Evolutionary conservation across 1,140 invertebrate genomes (phyloP).

Genomic region (Campoletis sonorensis): DNA sequence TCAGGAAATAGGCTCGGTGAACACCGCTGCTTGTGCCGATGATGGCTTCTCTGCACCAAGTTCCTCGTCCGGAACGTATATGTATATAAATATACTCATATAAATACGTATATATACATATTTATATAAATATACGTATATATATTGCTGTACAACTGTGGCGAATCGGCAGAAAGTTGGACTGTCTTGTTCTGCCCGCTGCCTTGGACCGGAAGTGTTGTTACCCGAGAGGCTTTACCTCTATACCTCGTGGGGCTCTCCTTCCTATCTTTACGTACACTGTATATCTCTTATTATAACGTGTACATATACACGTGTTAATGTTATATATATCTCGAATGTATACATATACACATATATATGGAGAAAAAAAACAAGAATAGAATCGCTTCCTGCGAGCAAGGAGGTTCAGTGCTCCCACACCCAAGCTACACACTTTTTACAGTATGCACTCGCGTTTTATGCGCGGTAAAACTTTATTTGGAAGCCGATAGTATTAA

Average conservation of each 20-base stretch:
- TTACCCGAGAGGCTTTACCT: conserved; percentile 16
- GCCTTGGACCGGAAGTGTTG: conserved; percentile 52
- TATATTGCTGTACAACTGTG: background rate
- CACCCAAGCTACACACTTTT: background rate
- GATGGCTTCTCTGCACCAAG: background rate
- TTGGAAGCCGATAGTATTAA: no score
- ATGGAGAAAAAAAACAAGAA: background rate
- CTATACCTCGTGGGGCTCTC: background rate
- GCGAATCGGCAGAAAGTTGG: background rate
- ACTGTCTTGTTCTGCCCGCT: conserved; percentile 10
- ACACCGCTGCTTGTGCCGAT: conserved; percentile 52
- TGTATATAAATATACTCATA: no score
- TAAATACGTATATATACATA: background rate
- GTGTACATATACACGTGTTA: conserved; percentile 1
- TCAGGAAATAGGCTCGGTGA: conserved; percentile 67
- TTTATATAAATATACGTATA: background rate
- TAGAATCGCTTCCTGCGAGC: background rate
- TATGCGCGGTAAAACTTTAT: no score
- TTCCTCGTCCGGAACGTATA: conserved; percentile 20
- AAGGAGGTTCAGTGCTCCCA: conserved; percentile 9
- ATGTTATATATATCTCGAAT: background rate
- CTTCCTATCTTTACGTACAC: background rate
- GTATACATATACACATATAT: background rate
- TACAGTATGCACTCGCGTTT: background rate
- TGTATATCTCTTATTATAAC: background rate